phyloP scores from a whole-genome alignment of 2,113 vertebrate genomes.

The Hippoglossus stenolepis region DNA sequence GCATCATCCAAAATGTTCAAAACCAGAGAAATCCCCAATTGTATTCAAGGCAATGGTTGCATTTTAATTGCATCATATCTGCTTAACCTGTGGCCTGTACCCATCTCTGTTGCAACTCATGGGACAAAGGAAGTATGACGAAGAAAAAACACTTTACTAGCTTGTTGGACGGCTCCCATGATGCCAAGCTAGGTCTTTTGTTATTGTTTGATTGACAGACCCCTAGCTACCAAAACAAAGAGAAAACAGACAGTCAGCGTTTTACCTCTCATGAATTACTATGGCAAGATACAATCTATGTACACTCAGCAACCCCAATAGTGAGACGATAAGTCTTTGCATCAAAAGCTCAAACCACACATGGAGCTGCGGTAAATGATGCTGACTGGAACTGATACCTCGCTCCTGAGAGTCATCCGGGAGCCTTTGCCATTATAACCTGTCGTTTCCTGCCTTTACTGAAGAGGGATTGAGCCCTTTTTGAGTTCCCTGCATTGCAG shows the following conservation, averaged over 20 bases:
- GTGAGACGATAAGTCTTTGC: background rate
- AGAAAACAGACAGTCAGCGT: background rate
- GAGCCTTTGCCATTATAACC: slow-evolving; percentile 32
- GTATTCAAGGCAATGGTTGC: too few relatives aligned
- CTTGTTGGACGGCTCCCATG: too few relatives aligned
- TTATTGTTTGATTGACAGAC: too few relatives aligned
- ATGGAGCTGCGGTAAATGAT: background rate
- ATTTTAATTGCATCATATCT: too few relatives aligned
- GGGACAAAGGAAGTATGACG: too few relatives aligned
- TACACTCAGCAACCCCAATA: background rate
- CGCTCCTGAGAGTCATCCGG: slow-evolving; percentile 34
- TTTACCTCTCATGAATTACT: background rate
- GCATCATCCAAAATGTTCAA: too few relatives aligned
- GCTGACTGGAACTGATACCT: slow-evolving; percentile 39
- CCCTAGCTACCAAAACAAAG: background rate
- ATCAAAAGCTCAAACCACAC: background rate
- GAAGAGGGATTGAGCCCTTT: background rate
- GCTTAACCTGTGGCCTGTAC: too few relatives aligned
- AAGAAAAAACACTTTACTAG: too few relatives aligned
- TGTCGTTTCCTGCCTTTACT: slow-evolving; percentile 45
- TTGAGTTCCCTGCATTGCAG: background rate
- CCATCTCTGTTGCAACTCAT: too few relatives aligned
- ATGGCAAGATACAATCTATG: background rate
- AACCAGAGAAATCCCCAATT: too few relatives aligned
- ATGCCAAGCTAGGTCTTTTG: too few relatives aligned